Conservation (phyloP, 2,797 vertebrate genomes). For the Gallinago solitaria region DNA sequence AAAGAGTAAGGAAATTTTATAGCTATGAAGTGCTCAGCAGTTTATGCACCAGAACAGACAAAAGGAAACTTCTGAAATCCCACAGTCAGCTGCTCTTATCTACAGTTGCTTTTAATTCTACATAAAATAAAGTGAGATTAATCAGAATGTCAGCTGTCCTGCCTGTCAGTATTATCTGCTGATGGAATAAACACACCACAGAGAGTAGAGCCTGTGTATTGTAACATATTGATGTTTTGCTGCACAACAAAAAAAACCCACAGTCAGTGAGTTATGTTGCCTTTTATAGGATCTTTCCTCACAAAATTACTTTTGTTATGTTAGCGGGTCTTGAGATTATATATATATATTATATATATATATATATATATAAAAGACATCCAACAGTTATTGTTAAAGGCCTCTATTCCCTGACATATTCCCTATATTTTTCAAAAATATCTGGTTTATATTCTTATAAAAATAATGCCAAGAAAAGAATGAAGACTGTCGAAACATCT, state of each 20-base stretch:
- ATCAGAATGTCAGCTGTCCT: conserved; percentile 16
- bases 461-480: neutral
- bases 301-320: neutral
- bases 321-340: neutral
- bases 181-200: neutral
- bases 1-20: neutral
- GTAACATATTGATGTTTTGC: neutral
- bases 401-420: neutral
- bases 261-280: neutral
- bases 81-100: neutral
- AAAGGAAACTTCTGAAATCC: neutral
- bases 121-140: conserved; percentile 36
- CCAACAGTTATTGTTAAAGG: neutral
- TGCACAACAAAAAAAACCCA: neutral
- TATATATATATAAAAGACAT: neutral
- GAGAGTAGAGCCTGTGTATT: neutral
- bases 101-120: conserved; percentile 14
- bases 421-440: neutral
- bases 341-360: too few relatives aligned
- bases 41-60: neutral
- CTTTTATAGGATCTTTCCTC: neutral
- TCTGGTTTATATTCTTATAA: neutral
- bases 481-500: neutral
- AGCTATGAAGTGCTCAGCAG: neutral
- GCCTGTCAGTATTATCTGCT: neutral